Evolutionary conservation across 2,888 invertebrate species (phyloP).

Genomic region (Lasioglossum villosulum): DNA sequence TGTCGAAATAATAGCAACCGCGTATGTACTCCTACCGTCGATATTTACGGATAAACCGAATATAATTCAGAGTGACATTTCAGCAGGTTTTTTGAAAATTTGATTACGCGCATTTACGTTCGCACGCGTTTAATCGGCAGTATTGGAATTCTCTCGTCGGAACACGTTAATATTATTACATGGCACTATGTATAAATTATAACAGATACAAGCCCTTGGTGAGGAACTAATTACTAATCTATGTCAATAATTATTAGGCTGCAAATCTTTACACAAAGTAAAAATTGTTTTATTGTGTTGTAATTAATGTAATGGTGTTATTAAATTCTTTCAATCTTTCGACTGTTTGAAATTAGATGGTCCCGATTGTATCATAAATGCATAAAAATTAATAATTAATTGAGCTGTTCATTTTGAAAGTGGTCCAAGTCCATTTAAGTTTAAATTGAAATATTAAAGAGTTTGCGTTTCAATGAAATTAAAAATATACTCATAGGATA

Average conservation of each 20-base stretch:
- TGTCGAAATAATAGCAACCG: background rate
- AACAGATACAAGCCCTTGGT: background rate
- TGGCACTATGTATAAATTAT: background rate
- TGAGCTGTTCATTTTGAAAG: too few relatives aligned
- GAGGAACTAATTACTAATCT: background rate
- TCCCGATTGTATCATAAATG: background rate
- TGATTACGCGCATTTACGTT: slow-evolving; percentile 12
- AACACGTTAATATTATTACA: background rate
- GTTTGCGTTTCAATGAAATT: too few relatives aligned
- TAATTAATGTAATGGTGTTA: background rate
- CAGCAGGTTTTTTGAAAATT: slow-evolving; percentile 7
- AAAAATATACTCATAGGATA: too few relatives aligned
- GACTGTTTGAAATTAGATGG: background rate
- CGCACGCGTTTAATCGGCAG: background rate
- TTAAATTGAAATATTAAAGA: too few relatives aligned
- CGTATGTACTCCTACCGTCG: background rate
- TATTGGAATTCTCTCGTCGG: background rate
- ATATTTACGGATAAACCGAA: slow-evolving; percentile 9
- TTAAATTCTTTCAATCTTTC: background rate
- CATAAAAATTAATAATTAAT: background rate
- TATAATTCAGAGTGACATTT: background rate
- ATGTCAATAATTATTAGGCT: background rate
- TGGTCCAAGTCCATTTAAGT: too few relatives aligned
- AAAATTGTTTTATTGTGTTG: background rate
- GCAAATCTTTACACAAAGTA: background rate